phyloP scores from a whole-genome alignment of 2,113 vertebrate species.

The Dendropsophus ebraccatus region DNA sequence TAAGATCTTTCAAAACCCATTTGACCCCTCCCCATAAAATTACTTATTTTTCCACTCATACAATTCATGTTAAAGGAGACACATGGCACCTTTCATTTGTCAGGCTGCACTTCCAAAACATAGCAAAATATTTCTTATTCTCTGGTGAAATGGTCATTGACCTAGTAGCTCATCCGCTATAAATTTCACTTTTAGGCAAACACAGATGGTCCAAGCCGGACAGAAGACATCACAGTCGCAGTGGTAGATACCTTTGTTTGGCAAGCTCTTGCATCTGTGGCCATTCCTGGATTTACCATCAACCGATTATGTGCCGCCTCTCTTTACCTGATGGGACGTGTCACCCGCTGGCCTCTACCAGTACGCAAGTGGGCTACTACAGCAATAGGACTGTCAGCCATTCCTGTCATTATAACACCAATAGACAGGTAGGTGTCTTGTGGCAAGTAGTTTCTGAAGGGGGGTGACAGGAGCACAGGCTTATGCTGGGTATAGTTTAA shows the following conservation, averaged over 20 bases:
- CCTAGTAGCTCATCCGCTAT: background rate
- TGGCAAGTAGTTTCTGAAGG: too few species aligned
- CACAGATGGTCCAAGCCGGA: conserved; percentile 70
- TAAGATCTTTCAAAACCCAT: too few species aligned
- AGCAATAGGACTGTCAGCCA: conserved; percentile 86
- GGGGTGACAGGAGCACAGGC: too few species aligned
- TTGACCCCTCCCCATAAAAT: too few species aligned
- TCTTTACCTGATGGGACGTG: conserved; percentile 79
- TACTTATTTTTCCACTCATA: too few species aligned
- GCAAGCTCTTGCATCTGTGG: conserved; percentile 93
- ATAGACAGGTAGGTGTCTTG: conserved; percentile 86
- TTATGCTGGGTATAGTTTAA: too few species aligned
- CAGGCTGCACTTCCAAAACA: too few species aligned
- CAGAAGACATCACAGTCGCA: conserved; percentile 73
- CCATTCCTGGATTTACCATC: conserved; percentile 93
- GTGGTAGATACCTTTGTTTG: conserved; percentile 94
- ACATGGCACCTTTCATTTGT: too few species aligned
- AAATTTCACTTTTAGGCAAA: conserved; percentile 68
- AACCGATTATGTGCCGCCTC: conserved; percentile 90
- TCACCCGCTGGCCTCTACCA: conserved; percentile 86
- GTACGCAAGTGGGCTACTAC: conserved; percentile 93
- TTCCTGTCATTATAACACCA: conserved; percentile 92
- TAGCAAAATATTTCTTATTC: too few species aligned
- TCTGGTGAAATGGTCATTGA: too few species aligned
- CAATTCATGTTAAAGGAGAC: too few species aligned